These are phyloP conservation scores for Catalaphyllia jardinei DNA, from an alignment of 64 coral and sea anemone genomes.

Conservation along the genomic window DNA sequence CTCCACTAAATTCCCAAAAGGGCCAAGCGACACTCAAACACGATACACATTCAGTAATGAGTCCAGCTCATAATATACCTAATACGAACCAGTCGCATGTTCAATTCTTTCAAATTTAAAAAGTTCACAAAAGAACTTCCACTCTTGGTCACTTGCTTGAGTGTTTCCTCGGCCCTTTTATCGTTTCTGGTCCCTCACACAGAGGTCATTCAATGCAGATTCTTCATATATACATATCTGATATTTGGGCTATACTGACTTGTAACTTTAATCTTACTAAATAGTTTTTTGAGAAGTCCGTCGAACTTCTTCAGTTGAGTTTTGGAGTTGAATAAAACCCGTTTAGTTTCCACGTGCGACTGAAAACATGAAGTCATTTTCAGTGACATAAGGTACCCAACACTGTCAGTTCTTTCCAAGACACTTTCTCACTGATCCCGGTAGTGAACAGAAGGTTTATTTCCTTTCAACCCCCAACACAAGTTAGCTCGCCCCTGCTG, in stretches of 20 bases:
- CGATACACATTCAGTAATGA: slow-evolving; percentile 13
- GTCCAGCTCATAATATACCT: background rate
- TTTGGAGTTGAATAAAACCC: too few relatives aligned
- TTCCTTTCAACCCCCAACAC: too few relatives aligned
- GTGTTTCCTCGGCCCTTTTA: background rate
- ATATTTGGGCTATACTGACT: too few relatives aligned
- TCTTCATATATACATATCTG: background rate
- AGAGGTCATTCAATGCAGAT: background rate
- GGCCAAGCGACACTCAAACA: background rate
- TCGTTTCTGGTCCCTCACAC: background rate
- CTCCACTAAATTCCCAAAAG: background rate
- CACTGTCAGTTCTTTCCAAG: too few relatives aligned
- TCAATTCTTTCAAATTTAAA: background rate
- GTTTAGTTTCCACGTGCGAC: background rate
- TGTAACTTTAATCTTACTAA: too few relatives aligned
- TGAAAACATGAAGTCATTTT: background rate
- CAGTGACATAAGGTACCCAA: too few relatives aligned
- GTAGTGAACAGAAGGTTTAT: too few relatives aligned
- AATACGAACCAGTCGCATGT: slow-evolving; percentile 31
- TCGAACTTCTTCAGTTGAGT: too few relatives aligned
- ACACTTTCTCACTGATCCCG: too few relatives aligned
- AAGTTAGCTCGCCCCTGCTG: too few relatives aligned
- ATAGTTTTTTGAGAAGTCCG: too few relatives aligned
- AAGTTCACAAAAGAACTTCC: background rate
- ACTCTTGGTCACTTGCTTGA: background rate